These are phyloP conservation scores for Otus scops DNA, from an alignment of 2,797 vertebrate genomes.

Conservation along the genomic window DNA sequence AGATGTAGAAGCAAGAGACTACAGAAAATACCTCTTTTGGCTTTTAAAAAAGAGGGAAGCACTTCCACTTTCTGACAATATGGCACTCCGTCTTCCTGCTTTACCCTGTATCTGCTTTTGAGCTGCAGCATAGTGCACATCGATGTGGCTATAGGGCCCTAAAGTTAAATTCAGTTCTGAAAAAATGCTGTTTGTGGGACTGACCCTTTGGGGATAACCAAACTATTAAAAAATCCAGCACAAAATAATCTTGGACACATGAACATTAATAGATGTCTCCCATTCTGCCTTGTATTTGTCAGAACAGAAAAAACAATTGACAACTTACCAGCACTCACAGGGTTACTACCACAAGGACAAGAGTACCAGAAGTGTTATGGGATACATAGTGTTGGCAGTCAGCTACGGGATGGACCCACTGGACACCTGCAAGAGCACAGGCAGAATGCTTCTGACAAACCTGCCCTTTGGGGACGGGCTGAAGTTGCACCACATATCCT, in stretches of 20 bases:
- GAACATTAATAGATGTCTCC: background rate
- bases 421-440: background rate
- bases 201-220: background rate
- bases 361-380: background rate
- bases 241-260: background rate
- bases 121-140: background rate
- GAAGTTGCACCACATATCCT: background rate
- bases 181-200: background rate
- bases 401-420: background rate
- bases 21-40: background rate
- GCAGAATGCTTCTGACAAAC: background rate
- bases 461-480: background rate
- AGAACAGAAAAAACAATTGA: constrained; percentile 7
- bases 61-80: background rate
- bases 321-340: constrained; percentile 12
- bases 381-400: background rate
- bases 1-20: background rate
- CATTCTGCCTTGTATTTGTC: background rate
- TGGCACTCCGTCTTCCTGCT: background rate
- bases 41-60: background rate
- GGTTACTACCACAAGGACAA: background rate
- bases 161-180: background rate
- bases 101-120: constrained; percentile 15
- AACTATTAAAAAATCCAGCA: background rate
- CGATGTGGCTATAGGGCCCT: background rate